These are phyloP conservation scores for Ceratina calcarata DNA, from an alignment of 1,140 invertebrate genomes.

Conservation along the genomic window DNA sequence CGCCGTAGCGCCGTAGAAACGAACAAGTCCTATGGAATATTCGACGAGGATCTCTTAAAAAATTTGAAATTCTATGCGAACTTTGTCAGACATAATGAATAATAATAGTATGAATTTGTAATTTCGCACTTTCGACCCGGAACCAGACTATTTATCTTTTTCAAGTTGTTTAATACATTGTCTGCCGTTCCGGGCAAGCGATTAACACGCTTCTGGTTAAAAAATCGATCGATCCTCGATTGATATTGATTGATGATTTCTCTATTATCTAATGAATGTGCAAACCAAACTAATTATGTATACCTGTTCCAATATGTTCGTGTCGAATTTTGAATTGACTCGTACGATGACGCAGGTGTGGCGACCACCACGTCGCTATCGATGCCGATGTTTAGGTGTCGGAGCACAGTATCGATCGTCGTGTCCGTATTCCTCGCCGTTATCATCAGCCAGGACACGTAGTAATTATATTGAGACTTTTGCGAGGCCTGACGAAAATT, in stretches of 20 bases:
- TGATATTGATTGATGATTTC: background rate
- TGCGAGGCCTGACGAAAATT: slow-evolving; percentile 66
- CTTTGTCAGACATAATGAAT: no score
- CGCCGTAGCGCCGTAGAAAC: slow-evolving; percentile 21
- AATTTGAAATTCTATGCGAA: background rate
- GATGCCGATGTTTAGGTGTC: slow-evolving; percentile 69
- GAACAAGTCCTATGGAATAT: slow-evolving; percentile 40
- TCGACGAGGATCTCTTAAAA: background rate
- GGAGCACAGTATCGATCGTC: slow-evolving; percentile 61
- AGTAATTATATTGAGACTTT: slow-evolving; percentile 71
- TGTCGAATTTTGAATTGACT: slow-evolving; percentile 29
- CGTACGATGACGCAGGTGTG: slow-evolving; percentile 42
- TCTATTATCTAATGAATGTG: background rate
- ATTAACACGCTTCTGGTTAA: no score
- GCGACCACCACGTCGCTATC: slow-evolving; percentile 72
- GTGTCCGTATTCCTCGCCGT: slow-evolving; percentile 58
- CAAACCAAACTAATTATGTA: background rate
- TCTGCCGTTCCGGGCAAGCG: no score
- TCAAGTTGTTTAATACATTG: no score
- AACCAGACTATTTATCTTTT: no score
- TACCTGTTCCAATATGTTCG: slow-evolving; percentile 65
- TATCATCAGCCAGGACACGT: slow-evolving; percentile 71
- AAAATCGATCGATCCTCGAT: background rate
- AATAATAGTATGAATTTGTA: no score
- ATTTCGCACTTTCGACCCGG: no score